A percentile compares a stretch with the other conserved stretches of the same genome.
Evolutionary conservation across 2,113 vertebrate species (phyloP).

Genomic region (Microtus pennsylvanicus): DNA sequence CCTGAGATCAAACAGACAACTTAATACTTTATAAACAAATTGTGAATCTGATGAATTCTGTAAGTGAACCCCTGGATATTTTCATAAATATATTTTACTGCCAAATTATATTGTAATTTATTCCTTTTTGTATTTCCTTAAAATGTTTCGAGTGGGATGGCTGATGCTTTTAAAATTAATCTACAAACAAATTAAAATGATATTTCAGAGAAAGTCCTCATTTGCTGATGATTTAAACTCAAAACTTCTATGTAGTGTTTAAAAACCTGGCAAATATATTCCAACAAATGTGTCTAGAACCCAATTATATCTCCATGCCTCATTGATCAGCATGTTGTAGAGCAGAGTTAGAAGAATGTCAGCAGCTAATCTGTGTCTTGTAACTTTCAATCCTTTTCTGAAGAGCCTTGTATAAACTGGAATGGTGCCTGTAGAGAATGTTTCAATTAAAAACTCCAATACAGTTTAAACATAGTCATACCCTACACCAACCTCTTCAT

Average conservation of each 20-base stretch:
- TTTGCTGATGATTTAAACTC: not conserved
- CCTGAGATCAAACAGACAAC: not conserved
- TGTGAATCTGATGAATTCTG: not conserved
- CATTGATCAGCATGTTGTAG: conserved; percentile 49
- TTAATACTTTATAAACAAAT: not conserved
- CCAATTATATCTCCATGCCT: conserved; percentile 63
- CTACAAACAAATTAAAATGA: conserved; percentile 52
- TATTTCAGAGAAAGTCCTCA: conserved; percentile 40
- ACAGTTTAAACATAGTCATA: not conserved
- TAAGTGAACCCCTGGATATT: not conserved
- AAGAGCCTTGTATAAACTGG: conserved; percentile 45
- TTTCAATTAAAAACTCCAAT: conserved; percentile 35
- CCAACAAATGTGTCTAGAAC: conserved; percentile 61
- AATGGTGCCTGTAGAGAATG: not conserved
- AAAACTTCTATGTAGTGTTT: conserved; percentile 36
- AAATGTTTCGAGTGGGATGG: not conserved
- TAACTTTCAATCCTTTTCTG: conserved; percentile 39
- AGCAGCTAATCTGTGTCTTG: conserved; percentile 46
- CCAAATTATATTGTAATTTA: conserved; percentile 53
- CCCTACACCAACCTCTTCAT: fast-evolving
- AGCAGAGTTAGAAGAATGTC: conserved; percentile 50
- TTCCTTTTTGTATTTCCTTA: conserved; percentile 11
- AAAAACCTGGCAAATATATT: conserved; percentile 56
- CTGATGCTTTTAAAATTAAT: conserved; percentile 11
- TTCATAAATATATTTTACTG: conserved; percentile 35